These are phyloP conservation scores for Oopsacas minuta DNA, from an alignment of 37 sponge, comb jelly and placozoan genomes.

Conservation along the genomic window DNA sequence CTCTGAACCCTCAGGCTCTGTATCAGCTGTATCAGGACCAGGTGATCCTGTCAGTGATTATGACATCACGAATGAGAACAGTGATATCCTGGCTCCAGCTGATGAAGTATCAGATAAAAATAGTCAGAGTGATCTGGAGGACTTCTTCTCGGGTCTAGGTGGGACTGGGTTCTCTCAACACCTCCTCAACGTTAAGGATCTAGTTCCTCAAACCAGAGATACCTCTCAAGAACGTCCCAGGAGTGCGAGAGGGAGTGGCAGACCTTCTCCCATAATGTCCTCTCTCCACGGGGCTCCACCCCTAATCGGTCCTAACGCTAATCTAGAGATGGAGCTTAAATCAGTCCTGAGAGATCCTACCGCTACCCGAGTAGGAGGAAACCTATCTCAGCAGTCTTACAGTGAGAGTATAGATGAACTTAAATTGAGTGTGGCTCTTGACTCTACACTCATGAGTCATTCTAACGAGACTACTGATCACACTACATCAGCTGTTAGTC, in stretches of 20 bases:
- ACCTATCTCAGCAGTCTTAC: neutral
- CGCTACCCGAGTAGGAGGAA: neutral
- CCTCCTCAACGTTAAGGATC: constrained; percentile 10
- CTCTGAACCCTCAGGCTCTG: neutral
- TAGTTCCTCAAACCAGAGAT: neutral
- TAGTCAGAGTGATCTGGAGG: neutral
- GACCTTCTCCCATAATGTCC: neutral
- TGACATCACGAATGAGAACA: constrained; percentile 19
- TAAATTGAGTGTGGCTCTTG: neutral
- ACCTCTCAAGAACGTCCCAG: neutral
- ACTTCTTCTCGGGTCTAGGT: constrained; percentile 6
- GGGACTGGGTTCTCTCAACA: constrained; percentile 4
- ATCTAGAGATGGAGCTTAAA: constrained; percentile 12
- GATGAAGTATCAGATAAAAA: neutral
- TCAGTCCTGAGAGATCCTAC: neutral
- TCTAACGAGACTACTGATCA: constrained; percentile 13
- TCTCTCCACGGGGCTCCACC: neutral
- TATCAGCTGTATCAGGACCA: neutral
- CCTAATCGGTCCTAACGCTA: neutral
- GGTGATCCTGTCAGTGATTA: neutral
- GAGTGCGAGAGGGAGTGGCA: neutral
- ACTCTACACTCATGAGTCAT: neutral
- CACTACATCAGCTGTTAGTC: constrained; percentile 1
- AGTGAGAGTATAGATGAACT: neutral
- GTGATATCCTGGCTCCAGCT: constrained; percentile 5